Base-by-base conservation (phyloP, 2,797 vertebrate species). In the Propithecus perrieri region DNA sequence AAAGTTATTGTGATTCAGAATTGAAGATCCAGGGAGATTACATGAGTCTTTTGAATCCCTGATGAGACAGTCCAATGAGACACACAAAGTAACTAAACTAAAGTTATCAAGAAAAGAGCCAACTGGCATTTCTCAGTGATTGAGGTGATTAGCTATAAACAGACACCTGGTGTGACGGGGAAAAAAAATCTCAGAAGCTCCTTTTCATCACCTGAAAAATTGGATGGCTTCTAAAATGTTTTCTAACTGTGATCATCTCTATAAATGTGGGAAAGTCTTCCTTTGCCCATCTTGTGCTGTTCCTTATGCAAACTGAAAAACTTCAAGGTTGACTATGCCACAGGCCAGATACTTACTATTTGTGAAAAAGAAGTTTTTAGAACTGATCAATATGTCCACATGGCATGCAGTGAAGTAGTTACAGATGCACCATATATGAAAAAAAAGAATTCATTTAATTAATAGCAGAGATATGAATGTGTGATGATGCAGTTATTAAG, bases 21-120 rank as follows among this genome's bases (percentile, higher is more conserved):
- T 75, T 95, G 90, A 96, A 97, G 61, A 76, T 65, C 69, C 87
- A 92, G 69, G 95, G 80, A 96, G 96, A 97, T 97, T 41, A 75
- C 17, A 95, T 41, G 81, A 74, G 96, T 97, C 80, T 89, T 22
- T 85, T 83, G 65, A 94, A 97, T 61, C 48, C 85, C 50, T 74
- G 14, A 91, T 78, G 95, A 98, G 97, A 96, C 61, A 88, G 79
- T 79, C 48, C 61, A 17, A 30, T 63, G 84, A 97, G n/a, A 92
- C 50, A 65, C 41, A 89, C 35, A 38, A 87, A 97, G 83, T 87
- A 91, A 80, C 11, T 26, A 93, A 97, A 91, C 67, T 75, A 79
- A 59, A 94, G 67, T 80, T 81, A 55, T 57, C 67, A 67, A 6
- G 35, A 59, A 57, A 57, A 74, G 20, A 69, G 48, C 30, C 61